Evolutionary conservation across 1,140 invertebrate species (phyloP).

Genomic region (Augochlora pura): DNA sequence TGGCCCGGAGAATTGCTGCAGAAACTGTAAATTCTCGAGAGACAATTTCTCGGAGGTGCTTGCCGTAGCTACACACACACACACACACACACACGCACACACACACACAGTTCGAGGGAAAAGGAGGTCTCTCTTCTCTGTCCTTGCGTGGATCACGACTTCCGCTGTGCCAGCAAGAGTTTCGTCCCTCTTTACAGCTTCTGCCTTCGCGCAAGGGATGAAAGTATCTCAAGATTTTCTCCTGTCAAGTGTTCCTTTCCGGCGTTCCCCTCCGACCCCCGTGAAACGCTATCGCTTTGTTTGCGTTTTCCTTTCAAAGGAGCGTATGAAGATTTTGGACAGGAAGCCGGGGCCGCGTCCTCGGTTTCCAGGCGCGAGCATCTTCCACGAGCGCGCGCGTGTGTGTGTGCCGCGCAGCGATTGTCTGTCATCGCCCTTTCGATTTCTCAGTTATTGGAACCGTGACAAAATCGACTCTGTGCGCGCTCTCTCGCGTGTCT

Average conservation of each 20-base stretch:
- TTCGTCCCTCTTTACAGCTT: not conserved
- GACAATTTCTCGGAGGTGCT: slow-evolving; percentile 70
- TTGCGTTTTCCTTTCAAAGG: slow-evolving; percentile 42
- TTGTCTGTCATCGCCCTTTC: not conserved
- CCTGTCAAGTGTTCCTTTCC: slow-evolving; percentile 34
- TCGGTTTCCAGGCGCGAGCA: not conserved
- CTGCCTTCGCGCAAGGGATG: slow-evolving; percentile 12
- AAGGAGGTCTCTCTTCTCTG: slow-evolving; percentile 6
- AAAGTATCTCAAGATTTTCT: slow-evolving; percentile 47
- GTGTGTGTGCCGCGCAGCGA: not conserved
- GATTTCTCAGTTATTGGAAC: not conserved
- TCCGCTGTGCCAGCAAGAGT: slow-evolving; percentile 44
- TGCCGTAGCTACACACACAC: slow-evolving; percentile 34
- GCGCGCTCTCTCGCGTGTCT: no score
- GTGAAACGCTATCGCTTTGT: slow-evolving; percentile 49
- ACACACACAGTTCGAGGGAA: not conserved
- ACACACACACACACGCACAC: no score
- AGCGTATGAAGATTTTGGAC: slow-evolving; percentile 37
- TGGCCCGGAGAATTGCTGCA: slow-evolving; percentile 60
- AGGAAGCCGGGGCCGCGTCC: slow-evolving; percentile 26
- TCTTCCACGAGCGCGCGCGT: not conserved
- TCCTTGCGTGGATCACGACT: slow-evolving; percentile 43
- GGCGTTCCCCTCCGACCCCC: not conserved
- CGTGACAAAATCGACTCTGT: not conserved
- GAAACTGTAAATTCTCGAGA: slow-evolving; percentile 74